Percentiles rank a stretch among this genome's conserved stretches.
Evolutionary conservation across 2,113 vertebrate species (phyloP).

Genomic region (Leucopsar rothschildi): DNA sequence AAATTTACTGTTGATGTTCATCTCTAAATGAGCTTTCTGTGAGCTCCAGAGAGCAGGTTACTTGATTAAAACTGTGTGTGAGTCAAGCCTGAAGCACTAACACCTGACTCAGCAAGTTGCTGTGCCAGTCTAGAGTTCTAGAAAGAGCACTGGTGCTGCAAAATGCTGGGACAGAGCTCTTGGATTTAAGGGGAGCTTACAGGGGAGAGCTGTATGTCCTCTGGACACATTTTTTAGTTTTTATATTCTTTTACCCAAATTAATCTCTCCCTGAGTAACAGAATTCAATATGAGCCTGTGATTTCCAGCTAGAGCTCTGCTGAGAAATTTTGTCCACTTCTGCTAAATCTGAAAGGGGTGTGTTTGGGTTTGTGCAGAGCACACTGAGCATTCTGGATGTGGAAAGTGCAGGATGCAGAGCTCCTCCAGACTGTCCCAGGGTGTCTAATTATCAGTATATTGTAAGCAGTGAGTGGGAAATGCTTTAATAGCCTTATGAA

Average conservation of each 20-base stretch:
- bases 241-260: neutral
- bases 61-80: neutral
- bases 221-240: neutral
- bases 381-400: accelerated
- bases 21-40: neutral
- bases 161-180: neutral
- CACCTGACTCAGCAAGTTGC: neutral
- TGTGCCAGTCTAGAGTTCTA: neutral
- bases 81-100: neutral
- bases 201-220: neutral
- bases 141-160: neutral
- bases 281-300: neutral
- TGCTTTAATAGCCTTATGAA: neutral
- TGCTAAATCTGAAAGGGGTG: neutral
- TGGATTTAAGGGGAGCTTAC: neutral
- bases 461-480: neutral
- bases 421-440: neutral
- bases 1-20: neutral
- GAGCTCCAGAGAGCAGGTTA: neutral
- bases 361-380: neutral
- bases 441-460: neutral
- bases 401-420: neutral
- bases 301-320: neutral
- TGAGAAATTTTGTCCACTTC: neutral
- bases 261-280: neutral